phyloP scores from a whole-genome alignment of 2,888 invertebrate species.

The Eumacrocentrus americanus region DNA sequence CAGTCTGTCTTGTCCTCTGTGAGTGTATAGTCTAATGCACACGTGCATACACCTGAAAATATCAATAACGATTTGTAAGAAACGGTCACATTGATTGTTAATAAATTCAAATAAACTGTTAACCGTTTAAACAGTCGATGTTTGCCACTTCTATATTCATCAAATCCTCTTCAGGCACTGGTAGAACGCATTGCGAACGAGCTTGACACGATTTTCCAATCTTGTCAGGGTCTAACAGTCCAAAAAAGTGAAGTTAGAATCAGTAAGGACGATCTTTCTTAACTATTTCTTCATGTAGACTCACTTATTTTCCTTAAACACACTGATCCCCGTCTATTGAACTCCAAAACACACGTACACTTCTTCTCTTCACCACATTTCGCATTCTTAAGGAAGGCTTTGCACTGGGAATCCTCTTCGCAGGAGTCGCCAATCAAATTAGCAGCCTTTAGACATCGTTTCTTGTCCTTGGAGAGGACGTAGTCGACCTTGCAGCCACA shows the following conservation, averaged over 20 bases:
- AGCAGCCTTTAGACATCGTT: slow-evolving; percentile 53
- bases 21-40: slow-evolving; percentile 47
- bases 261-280: neutral
- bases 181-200: slow-evolving; percentile 48
- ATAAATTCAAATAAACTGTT: no score
- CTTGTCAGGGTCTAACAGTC: slow-evolving; percentile 32
- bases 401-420: slow-evolving; percentile 52
- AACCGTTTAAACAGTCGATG: slow-evolving; percentile 51
- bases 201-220: slow-evolving; percentile 39
- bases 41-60: slow-evolving; percentile 46
- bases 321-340: slow-evolving; percentile 45
- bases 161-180: slow-evolving; percentile 44
- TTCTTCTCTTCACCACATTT: slow-evolving; percentile 42
- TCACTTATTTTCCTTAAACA: slow-evolving; percentile 47
- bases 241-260: neutral
- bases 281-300: slow-evolving; percentile 27
- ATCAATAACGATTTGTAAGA: slow-evolving; percentile 9
- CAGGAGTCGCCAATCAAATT: slow-evolving; percentile 52
- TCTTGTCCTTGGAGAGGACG: slow-evolving; percentile 47
- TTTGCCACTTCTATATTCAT: slow-evolving; percentile 44
- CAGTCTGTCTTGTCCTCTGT: slow-evolving; percentile 46
- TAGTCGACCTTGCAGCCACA: slow-evolving; percentile 56
- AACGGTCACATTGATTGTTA: no score
- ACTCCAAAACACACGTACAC: slow-evolving; percentile 47
- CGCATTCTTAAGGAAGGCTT: slow-evolving; percentile 46